These are phyloP conservation scores for Ondatra zibethicus DNA, from an alignment of 2,113 vertebrate genomes.

Conservation along the genomic window DNA sequence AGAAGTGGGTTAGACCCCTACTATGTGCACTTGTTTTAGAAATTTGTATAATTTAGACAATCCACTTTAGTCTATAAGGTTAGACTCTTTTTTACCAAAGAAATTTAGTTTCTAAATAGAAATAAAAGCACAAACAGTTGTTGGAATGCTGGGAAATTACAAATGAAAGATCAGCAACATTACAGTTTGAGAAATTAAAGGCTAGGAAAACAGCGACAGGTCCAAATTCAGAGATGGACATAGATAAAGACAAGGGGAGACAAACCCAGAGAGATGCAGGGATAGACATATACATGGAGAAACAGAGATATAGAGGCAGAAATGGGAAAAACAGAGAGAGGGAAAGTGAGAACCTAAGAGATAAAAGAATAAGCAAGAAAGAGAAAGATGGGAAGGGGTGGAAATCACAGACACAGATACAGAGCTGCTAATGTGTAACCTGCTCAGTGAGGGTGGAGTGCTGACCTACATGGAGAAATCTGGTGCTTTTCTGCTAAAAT, in stretches of 20 bases:
- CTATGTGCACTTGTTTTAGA: not conserved
- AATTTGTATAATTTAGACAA: not conserved
- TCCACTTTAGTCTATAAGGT: not conserved
- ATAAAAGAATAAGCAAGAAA: accelerated
- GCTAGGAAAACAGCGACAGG: no score
- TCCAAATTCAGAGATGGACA: not conserved
- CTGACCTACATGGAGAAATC: not conserved
- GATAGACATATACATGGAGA: accelerated
- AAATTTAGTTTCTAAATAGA: slow-evolving; percentile 7
- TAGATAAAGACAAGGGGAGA: no score
- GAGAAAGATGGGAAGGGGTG: accelerated
- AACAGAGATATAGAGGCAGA: accelerated
- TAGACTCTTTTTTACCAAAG: slow-evolving; percentile 41
- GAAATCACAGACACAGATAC: not conserved
- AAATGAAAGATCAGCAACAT: not conserved
- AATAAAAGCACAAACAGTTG: slow-evolving; percentile 14
- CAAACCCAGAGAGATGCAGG: accelerated
- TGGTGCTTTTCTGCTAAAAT: not conserved
- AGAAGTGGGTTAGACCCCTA: not conserved
- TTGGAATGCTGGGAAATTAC: slow-evolving; percentile 10
- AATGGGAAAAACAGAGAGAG: not conserved
- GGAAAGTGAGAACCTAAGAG: not conserved
- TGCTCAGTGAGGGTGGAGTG: accelerated
- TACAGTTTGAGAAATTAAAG: not conserved
- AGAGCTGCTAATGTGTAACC: not conserved